Evolutionary conservation across 1,140 invertebrate species (phyloP).

Genomic region (Mactra quadrangularis): DNA sequence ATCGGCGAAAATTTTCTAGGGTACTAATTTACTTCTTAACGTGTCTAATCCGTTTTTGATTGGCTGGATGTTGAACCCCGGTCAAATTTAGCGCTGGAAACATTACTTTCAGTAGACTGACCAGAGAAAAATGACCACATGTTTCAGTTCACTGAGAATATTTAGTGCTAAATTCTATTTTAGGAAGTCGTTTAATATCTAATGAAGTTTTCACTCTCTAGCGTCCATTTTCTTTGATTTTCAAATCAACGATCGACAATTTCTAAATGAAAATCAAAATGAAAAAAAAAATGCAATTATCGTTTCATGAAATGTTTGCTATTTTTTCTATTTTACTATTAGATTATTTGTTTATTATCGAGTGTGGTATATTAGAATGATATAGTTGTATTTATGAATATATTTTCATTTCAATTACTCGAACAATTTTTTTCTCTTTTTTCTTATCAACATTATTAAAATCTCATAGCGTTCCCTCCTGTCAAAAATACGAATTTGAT

Average conservation of each 20-base stretch:
- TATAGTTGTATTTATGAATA: neutral
- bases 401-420: neutral
- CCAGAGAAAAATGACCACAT: constrained; percentile 42
- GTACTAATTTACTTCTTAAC: constrained; percentile 46
- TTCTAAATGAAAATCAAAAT: neutral
- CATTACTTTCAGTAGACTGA: constrained; percentile 44
- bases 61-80: constrained; percentile 23
- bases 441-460: constrained; percentile 1
- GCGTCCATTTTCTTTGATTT: neutral
- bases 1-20: constrained; percentile 13
- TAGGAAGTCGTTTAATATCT: neutral
- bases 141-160: neutral
- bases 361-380: neutral
- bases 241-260: neutral
- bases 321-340: too few species aligned
- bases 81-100: constrained; percentile 11
- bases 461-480: neutral
- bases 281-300: too few species aligned
- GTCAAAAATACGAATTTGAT: constrained; percentile 12
- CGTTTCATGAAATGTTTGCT: too few species aligned
- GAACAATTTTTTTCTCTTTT: neutral
- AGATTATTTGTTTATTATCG: neutral
- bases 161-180: neutral
- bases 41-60: constrained; percentile 60
- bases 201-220: neutral